Evolutionary conservation across 1,140 invertebrate species (phyloP).

Genomic region (Anastrepha obliqua): DNA sequence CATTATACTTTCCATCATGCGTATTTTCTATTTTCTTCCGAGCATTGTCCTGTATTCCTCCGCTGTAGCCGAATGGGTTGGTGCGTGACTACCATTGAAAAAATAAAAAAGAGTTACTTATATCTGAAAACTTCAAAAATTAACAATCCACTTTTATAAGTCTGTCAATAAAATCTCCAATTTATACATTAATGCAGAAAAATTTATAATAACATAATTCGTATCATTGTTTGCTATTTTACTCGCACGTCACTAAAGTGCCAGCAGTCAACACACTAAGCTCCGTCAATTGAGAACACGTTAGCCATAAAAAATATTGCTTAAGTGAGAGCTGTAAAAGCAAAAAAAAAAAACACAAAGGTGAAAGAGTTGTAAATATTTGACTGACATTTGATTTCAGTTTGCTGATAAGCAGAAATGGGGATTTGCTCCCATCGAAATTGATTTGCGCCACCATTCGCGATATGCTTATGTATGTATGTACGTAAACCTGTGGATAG

Average conservation of each 20-base stretch:
- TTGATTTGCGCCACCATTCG: neutral
- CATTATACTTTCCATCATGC: no score
- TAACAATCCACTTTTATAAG: no score
- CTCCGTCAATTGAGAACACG: neutral
- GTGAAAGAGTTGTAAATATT: slow-evolving; percentile 12
- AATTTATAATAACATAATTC: no score
- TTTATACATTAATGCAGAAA: no score
- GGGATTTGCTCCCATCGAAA: slow-evolving; percentile 25
- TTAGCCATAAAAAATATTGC: neutral
- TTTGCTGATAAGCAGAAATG: neutral
- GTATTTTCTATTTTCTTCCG: no score
- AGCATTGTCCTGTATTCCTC: no score
- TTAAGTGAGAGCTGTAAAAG: neutral
- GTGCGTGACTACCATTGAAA: no score
- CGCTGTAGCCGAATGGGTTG: no score
- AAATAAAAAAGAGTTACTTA: no score
- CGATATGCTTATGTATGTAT: neutral
- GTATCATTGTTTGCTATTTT: no score
- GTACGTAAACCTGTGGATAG: neutral
- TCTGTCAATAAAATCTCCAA: no score
- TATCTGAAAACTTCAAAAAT: no score
- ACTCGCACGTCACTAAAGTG: neutral
- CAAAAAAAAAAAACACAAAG: neutral
- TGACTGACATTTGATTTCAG: neutral
- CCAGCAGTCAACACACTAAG: neutral